Conservation (phyloP, 64 coral and sea anemone species). For the Actinia tenebrosa region DNA sequence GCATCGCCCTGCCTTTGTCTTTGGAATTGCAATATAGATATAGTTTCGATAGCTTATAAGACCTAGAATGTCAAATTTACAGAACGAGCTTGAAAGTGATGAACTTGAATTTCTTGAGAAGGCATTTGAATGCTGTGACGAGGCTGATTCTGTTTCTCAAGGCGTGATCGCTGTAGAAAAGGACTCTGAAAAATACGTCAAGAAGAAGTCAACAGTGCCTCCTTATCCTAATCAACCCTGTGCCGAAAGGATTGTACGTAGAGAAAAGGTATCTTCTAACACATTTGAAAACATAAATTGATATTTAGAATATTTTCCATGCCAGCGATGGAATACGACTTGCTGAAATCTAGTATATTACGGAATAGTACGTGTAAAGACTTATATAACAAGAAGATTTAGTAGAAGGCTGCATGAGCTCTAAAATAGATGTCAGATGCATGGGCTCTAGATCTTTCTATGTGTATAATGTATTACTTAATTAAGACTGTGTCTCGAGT, state of each 20-base stretch:
- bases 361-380: no score
- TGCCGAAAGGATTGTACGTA: conserved; percentile 41
- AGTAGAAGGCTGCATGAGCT: no score
- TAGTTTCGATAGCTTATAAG: not conserved
- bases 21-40: not conserved
- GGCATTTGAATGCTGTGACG: conserved; percentile 45
- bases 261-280: not conserved
- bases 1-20: not conserved
- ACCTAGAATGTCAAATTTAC: not conserved
- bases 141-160: conserved; percentile 60
- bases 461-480: no score
- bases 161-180: conserved; percentile 65
- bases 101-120: conserved; percentile 70
- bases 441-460: no score
- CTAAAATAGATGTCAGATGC: no score
- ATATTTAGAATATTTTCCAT: no score
- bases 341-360: no score
- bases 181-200: conserved; percentile 65
- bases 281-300: no score
- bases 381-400: no score
- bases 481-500: no score
- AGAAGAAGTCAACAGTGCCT: conserved; percentile 36
- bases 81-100: conserved; percentile 9
- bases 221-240: conserved; percentile 66
- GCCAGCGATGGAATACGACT: no score